A percentile compares a stretch with the other conserved stretches of the same genome.
phyloP scores from a whole-genome alignment of 2,797 vertebrate species.

The Otus scops region DNA sequence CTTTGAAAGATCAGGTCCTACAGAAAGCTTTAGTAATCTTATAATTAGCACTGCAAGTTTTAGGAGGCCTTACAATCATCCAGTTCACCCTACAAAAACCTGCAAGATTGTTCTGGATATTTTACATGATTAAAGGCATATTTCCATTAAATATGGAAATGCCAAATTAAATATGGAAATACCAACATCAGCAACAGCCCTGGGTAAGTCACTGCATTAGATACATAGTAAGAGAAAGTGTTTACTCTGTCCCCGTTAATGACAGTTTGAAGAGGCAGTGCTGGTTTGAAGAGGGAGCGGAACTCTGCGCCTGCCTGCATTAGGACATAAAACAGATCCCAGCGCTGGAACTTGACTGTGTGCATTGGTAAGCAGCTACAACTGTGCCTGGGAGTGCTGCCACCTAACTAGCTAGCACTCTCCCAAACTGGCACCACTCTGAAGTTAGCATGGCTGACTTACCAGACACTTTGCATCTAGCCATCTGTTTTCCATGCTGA shows the following conservation, averaged over 20 bases:
- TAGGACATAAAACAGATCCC: neutral
- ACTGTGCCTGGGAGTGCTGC: neutral
- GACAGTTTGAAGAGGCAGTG: accelerated
- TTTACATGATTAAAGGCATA: neutral
- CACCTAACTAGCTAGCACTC: neutral
- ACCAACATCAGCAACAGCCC: neutral
- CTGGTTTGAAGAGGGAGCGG: neutral
- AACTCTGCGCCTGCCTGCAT: neutral
- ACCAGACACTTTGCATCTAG: neutral
- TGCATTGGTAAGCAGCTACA: neutral
- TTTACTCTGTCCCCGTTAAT: neutral
- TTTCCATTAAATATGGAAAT: neutral
- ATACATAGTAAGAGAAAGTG: neutral
- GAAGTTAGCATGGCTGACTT: neutral
- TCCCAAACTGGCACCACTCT: neutral
- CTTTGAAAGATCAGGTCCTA: neutral
- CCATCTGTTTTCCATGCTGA: neutral
- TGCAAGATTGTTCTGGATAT: neutral
- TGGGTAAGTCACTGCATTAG: neutral
- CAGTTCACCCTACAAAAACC: neutral
- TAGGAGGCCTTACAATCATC: neutral
- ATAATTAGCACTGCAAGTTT: neutral
- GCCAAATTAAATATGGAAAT: neutral
- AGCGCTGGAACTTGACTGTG: neutral
- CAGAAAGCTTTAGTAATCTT: neutral